These are phyloP conservation scores for Bubalus kerabau DNA, from an alignment of 2,113 vertebrate genomes.

Conservation along the genomic window DNA sequence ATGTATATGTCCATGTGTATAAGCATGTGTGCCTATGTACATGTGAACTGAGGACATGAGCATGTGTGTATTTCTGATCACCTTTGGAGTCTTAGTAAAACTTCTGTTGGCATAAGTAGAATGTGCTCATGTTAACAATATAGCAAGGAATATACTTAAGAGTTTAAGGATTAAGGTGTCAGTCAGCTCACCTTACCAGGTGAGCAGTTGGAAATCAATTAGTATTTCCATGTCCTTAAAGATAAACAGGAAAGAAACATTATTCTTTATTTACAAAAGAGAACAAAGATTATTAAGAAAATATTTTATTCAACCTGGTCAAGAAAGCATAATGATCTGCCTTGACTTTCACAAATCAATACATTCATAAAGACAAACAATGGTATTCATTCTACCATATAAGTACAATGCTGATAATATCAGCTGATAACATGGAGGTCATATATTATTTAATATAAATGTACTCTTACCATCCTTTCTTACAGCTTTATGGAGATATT, in stretches of 20 bases:
- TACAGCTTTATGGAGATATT: neutral
- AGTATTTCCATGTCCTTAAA: constrained; percentile 8
- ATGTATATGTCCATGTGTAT: neutral
- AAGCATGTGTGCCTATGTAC: neutral
- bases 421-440: neutral
- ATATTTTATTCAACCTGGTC: neutral
- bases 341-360: neutral
- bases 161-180: constrained; percentile 13
- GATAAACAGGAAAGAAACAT: constrained; percentile 1
- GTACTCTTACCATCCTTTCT: neutral
- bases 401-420: neutral
- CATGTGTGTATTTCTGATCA: neutral
- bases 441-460: neutral
- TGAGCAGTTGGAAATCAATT: constrained; percentile 11
- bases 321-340: neutral
- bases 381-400: neutral
- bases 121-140: neutral
- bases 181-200: neutral
- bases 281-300: neutral
- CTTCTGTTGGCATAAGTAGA: neutral
- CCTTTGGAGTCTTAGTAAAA: neutral
- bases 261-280: neutral
- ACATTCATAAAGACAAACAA: neutral
- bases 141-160: neutral
- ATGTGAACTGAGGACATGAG: neutral